Evolutionary conservation across 2,888 invertebrate genomes (phyloP).

Genomic region (Cantharis lateralis): DNA sequence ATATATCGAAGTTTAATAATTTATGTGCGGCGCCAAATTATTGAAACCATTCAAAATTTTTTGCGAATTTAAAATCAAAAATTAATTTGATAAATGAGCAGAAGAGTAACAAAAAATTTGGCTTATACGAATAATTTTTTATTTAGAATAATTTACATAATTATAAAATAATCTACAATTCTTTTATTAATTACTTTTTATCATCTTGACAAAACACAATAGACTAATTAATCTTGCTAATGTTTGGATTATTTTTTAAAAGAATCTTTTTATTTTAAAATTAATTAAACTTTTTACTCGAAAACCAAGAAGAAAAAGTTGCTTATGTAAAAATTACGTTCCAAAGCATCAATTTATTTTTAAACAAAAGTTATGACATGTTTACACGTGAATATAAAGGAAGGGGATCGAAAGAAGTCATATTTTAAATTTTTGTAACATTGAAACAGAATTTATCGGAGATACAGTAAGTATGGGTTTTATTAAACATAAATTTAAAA

Average conservation of each 20-base stretch:
- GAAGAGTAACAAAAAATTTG: background rate
- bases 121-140: background rate
- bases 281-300: background rate
- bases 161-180: background rate
- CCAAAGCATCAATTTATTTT: background rate
- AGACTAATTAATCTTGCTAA: background rate
- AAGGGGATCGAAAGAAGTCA: background rate
- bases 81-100: background rate
- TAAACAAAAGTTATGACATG: background rate
- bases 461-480: background rate
- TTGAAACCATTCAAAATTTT: background rate
- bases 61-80: background rate
- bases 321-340: background rate
- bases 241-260: background rate
- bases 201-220: background rate
- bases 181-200: background rate
- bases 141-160: background rate
- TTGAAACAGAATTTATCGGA: background rate
- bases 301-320: background rate
- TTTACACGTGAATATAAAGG: background rate
- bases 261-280: background rate
- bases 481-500: background rate
- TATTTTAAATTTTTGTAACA: background rate
- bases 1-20: too few relatives aligned
- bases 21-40: too few relatives aligned